Evolutionary conservation across 2,113 vertebrate species (phyloP).

Genomic region (Gopherus flavomarginatus): DNA sequence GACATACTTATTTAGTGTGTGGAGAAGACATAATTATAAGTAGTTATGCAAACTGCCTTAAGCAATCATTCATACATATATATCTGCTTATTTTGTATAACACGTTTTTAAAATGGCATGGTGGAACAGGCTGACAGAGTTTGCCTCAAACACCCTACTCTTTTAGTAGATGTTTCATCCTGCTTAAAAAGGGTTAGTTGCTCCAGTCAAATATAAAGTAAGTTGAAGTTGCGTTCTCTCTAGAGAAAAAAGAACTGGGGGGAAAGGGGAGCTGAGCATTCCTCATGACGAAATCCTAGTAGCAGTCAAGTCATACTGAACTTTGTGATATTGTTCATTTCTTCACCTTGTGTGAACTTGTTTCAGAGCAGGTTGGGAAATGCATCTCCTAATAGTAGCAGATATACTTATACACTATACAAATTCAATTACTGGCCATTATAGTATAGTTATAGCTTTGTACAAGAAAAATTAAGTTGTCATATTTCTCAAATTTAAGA

Average conservation of each 20-base stretch:
- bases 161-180: background rate
- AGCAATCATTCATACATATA: fast-evolving
- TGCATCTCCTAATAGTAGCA: background rate
- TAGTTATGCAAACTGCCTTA: background rate
- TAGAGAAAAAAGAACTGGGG: background rate
- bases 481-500: conserved; percentile 6
- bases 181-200: background rate
- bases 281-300: background rate
- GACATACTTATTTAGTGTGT: background rate
- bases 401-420: background rate
- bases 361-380: background rate
- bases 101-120: fast-evolving
- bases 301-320: background rate
- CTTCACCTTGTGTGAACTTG: background rate
- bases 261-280: background rate
- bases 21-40: background rate
- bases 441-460: background rate
- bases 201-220: background rate
- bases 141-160: background rate
- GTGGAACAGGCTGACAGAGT: fast-evolving
- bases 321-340: background rate
- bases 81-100: background rate
- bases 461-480: conserved; percentile 12
- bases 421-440: background rate
- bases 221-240: background rate